A percentile compares a stretch with the other conserved stretches of the same genome.
Conservation (phyloP, 2,113 vertebrate species). For the Myotis davidii region DNA sequence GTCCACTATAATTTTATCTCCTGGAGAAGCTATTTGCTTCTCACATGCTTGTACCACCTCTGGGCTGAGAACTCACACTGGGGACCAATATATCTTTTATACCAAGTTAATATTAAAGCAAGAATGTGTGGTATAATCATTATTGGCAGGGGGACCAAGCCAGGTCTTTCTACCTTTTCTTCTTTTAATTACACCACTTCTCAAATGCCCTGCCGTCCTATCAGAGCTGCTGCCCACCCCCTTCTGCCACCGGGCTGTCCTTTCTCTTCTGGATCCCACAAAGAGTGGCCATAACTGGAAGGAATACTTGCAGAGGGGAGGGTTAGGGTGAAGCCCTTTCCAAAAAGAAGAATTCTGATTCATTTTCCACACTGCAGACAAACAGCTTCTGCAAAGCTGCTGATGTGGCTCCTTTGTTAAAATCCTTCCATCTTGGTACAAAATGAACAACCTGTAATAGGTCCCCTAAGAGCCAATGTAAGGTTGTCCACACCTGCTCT, state of each 20-base stretch:
- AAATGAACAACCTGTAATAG: not conserved
- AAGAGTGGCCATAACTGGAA: not conserved
- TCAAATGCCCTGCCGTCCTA: not conserved
- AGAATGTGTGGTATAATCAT: not conserved
- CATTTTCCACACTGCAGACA: not conserved
- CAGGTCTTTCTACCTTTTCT: not conserved
- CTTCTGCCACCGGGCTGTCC: not conserved
- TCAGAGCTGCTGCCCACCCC: not conserved
- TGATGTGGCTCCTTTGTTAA: not conserved
- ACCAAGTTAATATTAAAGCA: not conserved
- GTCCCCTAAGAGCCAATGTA: not conserved
- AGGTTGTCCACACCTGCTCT: not conserved
- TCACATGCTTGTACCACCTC: not conserved
- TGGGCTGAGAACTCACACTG: not conserved
- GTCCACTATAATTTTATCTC: conserved; percentile 4
- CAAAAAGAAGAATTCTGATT: not conserved
- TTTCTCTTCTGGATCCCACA: not conserved
- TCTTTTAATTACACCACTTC: not conserved
- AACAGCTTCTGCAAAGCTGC: not conserved
- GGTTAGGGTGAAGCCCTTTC: not conserved
- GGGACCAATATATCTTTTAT: not conserved
- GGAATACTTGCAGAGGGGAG: not conserved
- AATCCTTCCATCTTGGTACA: not conserved
- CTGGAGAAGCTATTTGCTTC: not conserved
- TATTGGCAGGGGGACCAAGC: not conserved